Evolutionary conservation across 1,140 invertebrate genomes (phyloP), one percentile per base, ranked within the genome.

Genomic region (Lordiphosa stackelbergi): DNA sequence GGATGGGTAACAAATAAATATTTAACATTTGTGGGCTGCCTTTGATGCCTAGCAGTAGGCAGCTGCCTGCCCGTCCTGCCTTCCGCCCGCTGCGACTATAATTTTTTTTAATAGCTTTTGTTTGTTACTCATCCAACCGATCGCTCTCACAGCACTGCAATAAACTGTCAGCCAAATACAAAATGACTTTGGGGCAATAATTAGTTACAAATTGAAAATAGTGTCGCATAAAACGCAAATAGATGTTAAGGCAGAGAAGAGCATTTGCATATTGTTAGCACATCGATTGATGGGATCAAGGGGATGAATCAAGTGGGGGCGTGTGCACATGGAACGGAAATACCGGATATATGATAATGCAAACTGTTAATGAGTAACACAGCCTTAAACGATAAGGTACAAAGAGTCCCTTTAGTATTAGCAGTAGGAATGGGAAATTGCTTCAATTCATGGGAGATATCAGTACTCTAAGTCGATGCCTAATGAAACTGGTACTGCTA

Each of bases 151-250:
- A 16, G 37, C 42, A 53, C 41, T 62, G 60, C 53, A 57, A 45
- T 65, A 60, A 75, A 71, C 45, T 71, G 46, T 62, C 55, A 47
- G 54, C 52, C 22, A 55, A 65, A 62, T 62, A 31, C n/a, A 51
- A 53, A 73, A 63, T 71, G 71, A 75, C 66, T 81, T 81, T 71
- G 75, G 64, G 75, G 41, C 59, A 75, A 61, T 81, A 58, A 79
- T 81, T 71, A 75, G 75, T 64, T 59, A 69, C 47, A 62, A 72
- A 64, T 81, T 68, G 62, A 81, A 31, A 79, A 73, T 57, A 75
- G 47, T 70, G 56, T 66, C 77, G 49, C 62, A 71, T 53, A 49
- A 61, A 49, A 54, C 35, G 38, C 46, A 64, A 72, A 49, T 37
- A 61, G 46, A 69, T 28, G 31, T 54, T 12, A 41, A 8, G 52